Conservation (phyloP, 2,888 invertebrate species). For the Nymphalis urticae region DNA sequence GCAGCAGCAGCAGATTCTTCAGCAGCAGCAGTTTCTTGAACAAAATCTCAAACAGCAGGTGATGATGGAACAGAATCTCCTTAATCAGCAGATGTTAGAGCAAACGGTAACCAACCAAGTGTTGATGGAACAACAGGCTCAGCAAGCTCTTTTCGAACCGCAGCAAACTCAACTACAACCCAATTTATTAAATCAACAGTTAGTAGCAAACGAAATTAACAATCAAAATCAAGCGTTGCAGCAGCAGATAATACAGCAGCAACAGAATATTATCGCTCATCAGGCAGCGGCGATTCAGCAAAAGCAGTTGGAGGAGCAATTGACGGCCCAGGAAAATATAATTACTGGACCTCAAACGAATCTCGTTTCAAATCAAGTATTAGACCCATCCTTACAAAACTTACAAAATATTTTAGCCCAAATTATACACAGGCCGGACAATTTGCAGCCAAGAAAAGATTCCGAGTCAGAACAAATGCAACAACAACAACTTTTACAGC, state of each 20-base stretch:
- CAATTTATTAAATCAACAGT: slow-evolving; percentile 61
- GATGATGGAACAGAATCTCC: slow-evolving; percentile 75
- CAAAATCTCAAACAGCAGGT: slow-evolving; percentile 67
- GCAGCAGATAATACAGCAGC: slow-evolving; percentile 77
- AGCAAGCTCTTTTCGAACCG: slow-evolving; percentile 58
- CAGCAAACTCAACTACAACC: slow-evolving; percentile 63
- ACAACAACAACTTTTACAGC: slow-evolving; percentile 50
- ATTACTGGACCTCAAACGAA: slow-evolving; percentile 62
- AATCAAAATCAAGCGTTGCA: slow-evolving; percentile 78
- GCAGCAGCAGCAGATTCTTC: slow-evolving; percentile 52
- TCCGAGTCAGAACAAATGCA: slow-evolving; percentile 66
- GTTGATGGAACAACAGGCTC: slow-evolving; percentile 64
- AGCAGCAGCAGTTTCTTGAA: slow-evolving; percentile 54
- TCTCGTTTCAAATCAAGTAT: slow-evolving; percentile 66
- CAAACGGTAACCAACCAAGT: slow-evolving; percentile 64
- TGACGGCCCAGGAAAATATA: slow-evolving; percentile 65
- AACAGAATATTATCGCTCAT: slow-evolving; percentile 73
- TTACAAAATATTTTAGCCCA: slow-evolving; percentile 72
- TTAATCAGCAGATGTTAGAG: slow-evolving; percentile 73
- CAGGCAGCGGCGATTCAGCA: slow-evolving; percentile 76
- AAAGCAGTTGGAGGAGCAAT: slow-evolving; percentile 70
- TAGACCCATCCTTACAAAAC: slow-evolving; percentile 79
- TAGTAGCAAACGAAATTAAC: slow-evolving; percentile 63
- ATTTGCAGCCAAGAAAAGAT: slow-evolving; percentile 67
- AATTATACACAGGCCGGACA: slow-evolving; percentile 74